Evolutionary conservation across 2,888 invertebrate genomes (phyloP).

Genomic region (Schizaphis graminum): DNA sequence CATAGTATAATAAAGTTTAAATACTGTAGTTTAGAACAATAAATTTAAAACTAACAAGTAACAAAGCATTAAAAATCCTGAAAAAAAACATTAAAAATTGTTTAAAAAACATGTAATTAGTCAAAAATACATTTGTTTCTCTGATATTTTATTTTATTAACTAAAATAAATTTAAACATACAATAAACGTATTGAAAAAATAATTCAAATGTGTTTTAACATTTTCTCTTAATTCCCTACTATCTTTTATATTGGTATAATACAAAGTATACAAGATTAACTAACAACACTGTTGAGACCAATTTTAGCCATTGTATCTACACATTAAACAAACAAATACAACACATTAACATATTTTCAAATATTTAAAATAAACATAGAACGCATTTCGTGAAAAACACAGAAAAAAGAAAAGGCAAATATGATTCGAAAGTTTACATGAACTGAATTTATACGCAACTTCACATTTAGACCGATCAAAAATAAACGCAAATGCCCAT

Average conservation of each 20-base stretch:
- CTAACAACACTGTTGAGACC: background rate
- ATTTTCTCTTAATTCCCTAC: background rate
- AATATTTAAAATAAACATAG: background rate
- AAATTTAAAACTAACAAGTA: background rate
- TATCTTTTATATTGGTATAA: background rate
- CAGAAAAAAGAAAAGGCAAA: background rate
- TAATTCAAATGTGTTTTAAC: background rate
- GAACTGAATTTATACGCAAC: background rate
- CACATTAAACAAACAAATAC: background rate
- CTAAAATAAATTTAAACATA: background rate
- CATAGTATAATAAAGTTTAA: background rate
- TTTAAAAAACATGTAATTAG: background rate
- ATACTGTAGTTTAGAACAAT: background rate
- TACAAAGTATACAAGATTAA: background rate
- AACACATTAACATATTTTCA: background rate
- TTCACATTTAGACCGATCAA: background rate
- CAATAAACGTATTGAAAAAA: background rate
- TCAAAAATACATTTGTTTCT: background rate
- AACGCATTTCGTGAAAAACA: background rate
- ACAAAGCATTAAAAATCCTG: background rate
- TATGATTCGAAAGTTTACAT: background rate
- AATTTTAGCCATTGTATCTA: background rate
- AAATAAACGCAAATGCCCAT: background rate
- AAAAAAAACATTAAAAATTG: background rate
- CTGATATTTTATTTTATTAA: background rate